These are phyloP conservation scores for Torymus aiolomorphi DNA, from an alignment of 2,888 invertebrate genomes.

Conservation along the genomic window DNA sequence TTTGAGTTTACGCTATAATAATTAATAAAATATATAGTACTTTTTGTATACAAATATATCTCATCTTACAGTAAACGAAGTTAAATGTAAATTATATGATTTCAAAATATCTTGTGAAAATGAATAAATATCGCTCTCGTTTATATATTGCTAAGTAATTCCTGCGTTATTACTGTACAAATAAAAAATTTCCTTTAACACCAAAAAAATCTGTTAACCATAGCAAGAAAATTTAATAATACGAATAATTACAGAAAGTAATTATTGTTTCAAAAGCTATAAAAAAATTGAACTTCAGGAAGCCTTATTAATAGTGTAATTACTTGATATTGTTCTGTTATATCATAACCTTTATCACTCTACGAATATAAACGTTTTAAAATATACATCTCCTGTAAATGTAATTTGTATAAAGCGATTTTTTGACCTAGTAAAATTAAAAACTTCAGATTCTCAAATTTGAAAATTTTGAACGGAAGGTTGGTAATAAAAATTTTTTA, in stretches of 20 bases:
- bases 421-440: background rate
- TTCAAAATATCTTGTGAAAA: conserved; percentile 14
- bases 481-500: conserved; percentile 7
- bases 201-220: background rate
- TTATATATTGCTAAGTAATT: background rate
- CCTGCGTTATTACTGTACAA: background rate
- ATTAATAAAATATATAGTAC: background rate
- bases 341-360: too few species aligned
- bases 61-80: conserved; percentile 5
- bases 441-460: conserved; percentile 1
- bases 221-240: too few species aligned
- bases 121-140: background rate
- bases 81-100: conserved; percentile 11
- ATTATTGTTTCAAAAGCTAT: too few species aligned
- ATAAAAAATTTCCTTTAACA: background rate
- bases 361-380: too few species aligned
- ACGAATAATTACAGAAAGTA: too few species aligned
- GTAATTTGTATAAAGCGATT: conserved; percentile 1
- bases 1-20: conserved; percentile 8
- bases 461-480: background rate
- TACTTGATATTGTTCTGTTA: too few species aligned
- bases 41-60: conserved; percentile 17
- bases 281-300: too few species aligned
- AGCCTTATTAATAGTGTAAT: too few species aligned
- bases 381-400: background rate